These are phyloP conservation scores for Capreolus pygargus DNA, from an alignment of 2,113 vertebrate genomes.

Conservation along the genomic window DNA sequence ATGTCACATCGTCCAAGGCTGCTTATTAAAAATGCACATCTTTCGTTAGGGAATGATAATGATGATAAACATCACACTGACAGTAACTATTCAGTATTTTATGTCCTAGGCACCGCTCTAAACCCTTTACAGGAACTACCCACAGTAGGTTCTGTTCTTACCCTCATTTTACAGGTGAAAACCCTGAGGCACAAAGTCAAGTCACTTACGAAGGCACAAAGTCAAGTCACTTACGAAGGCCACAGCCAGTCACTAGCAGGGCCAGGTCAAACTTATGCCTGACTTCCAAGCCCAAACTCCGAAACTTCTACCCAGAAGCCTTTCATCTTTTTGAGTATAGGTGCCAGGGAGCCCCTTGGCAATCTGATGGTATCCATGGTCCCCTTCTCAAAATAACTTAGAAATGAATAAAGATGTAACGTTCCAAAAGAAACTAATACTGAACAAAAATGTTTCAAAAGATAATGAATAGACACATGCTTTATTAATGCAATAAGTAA, in stretches of 20 bases:
- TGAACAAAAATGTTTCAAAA: slow-evolving; percentile 21
- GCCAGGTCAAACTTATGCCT: not conserved
- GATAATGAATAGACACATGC: not conserved
- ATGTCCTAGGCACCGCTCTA: not conserved
- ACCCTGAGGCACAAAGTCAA: not conserved
- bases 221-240: not conserved
- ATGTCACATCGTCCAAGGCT: not conserved
- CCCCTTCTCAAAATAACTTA: not conserved
- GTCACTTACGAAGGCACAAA: not conserved
- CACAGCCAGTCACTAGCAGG: not conserved
- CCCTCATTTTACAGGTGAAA: not conserved
- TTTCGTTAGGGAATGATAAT: not conserved
- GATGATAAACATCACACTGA: not conserved
- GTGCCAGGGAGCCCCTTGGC: not conserved
- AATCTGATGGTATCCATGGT: not conserved
- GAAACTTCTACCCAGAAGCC: not conserved
- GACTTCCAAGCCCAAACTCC: not conserved
- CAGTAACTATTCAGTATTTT: not conserved
- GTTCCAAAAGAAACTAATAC: not conserved
- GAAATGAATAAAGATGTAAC: not conserved
- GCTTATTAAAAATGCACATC: not conserved
- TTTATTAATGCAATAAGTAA: not conserved
- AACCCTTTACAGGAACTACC: not conserved
- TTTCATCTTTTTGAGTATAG: not conserved
- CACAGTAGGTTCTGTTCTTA: not conserved